phyloP scores from a whole-genome alignment of 2,888 invertebrate genomes.

The Bruchidius siliquastri region DNA sequence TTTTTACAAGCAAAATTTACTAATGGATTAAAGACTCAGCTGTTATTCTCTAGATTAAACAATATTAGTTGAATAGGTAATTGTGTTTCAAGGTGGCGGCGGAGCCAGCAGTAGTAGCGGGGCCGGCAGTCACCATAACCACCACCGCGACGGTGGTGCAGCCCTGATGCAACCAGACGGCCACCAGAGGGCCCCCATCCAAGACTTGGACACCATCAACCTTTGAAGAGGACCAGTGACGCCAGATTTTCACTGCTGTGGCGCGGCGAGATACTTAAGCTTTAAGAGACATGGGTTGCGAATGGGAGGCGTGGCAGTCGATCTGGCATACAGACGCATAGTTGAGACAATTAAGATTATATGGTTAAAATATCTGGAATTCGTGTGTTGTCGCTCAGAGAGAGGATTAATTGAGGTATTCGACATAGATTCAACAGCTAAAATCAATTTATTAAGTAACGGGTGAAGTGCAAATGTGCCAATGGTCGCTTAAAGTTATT shows the following conservation, averaged over 20 bases:
- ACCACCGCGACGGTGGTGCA: neutral
- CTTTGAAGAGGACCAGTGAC: slow-evolving; percentile 43
- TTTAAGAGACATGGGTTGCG: slow-evolving; percentile 4
- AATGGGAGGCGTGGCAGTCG: neutral
- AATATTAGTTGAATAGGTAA: neutral
- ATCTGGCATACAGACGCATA: neutral
- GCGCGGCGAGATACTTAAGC: slow-evolving; percentile 19
- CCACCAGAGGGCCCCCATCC: slow-evolving; percentile 57
- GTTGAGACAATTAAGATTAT: neutral
- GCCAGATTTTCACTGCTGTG: slow-evolving; percentile 3
- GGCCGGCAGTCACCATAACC: slow-evolving; percentile 16
- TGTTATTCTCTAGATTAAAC: too few relatives aligned
- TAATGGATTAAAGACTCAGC: too few relatives aligned
- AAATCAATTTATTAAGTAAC: too few relatives aligned
- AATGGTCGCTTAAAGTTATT: too few relatives aligned
- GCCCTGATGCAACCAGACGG: neutral
- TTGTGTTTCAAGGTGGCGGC: neutral
- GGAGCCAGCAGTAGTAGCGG: slow-evolving; percentile 22
- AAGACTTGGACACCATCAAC: slow-evolving; percentile 70
- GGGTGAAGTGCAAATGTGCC: too few relatives aligned
- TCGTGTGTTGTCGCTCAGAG: too few relatives aligned
- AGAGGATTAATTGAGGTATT: too few relatives aligned
- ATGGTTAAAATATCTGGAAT: too few relatives aligned
- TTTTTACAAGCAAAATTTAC: too few relatives aligned
- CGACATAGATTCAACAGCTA: too few relatives aligned